Evolutionary conservation across 2,888 invertebrate genomes (phyloP).

Genomic region (Drosophila demipolita): DNA sequence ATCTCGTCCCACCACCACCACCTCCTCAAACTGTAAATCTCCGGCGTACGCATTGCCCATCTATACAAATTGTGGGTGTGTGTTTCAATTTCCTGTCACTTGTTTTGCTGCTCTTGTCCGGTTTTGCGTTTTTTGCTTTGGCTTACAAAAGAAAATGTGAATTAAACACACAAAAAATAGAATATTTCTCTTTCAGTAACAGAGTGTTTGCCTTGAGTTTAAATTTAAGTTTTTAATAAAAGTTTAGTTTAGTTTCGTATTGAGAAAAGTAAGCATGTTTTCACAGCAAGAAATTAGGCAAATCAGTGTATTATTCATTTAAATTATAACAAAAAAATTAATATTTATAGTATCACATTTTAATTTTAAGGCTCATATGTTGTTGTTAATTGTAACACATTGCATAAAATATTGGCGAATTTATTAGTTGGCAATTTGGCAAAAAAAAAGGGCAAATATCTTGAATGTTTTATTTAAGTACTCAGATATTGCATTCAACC

Average conservation of each 20-base stretch:
- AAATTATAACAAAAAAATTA: not conserved
- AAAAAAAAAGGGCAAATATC: conserved; percentile 45
- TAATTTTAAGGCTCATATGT: not conserved
- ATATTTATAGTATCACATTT: accelerated
- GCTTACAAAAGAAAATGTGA: not conserved
- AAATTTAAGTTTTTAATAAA: not conserved
- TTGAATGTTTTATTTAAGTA: conserved; percentile 27
- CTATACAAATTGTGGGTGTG: conserved; percentile 18
- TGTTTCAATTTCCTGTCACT: conserved; percentile 3
- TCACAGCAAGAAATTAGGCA: not conserved
- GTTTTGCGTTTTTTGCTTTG: not conserved
- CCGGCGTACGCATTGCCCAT: conserved; percentile 26
- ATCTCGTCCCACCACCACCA: conserved; percentile 31
- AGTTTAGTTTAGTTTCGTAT: not conserved
- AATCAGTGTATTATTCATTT: no score
- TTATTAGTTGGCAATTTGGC: not conserved
- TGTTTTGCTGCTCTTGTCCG: not conserved
- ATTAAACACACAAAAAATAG: not conserved
- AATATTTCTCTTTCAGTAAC: not conserved
- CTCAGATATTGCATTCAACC: conserved; percentile 64
- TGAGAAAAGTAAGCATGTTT: not conserved
- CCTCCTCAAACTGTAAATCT: conserved; percentile 24
- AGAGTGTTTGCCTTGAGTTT: not conserved
- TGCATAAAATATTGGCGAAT: not conserved
- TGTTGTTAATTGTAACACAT: not conserved